Conservation (phyloP, 92 coral and sea anemone genomes). For the Actinernus sp. region DNA sequence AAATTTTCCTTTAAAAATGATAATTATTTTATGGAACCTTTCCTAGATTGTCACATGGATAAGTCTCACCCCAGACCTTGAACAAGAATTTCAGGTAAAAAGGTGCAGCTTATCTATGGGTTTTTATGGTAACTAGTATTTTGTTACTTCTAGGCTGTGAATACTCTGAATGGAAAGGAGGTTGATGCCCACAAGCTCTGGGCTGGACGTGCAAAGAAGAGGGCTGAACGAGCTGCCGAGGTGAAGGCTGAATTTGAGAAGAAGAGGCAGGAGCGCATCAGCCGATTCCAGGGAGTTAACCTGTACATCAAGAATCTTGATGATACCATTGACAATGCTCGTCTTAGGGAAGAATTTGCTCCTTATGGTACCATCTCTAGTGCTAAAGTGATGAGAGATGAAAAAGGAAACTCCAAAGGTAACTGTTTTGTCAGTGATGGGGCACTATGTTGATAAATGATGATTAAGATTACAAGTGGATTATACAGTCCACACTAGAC, state of each 20-base stretch:
- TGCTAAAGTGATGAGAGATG: conserved; percentile 97
- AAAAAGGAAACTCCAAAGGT: conserved; percentile 95
- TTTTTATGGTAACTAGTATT: too few relatives aligned
- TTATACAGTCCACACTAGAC: too few relatives aligned
- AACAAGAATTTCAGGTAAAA: too few relatives aligned
- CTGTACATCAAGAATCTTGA: conserved; percentile 96
- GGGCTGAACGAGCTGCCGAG: conserved; percentile 90
- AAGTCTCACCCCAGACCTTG: too few relatives aligned
- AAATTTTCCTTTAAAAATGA: too few relatives aligned
- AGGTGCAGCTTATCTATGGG: too few relatives aligned
- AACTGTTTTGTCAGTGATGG: too few relatives aligned
- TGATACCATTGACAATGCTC: conserved; percentile 91
- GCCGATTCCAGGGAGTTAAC: conserved; percentile 97
- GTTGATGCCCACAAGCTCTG: conserved; percentile 74
- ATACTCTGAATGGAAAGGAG: conserved; percentile 74
- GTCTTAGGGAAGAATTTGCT: conserved; percentile 91
- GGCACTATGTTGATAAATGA: too few relatives aligned
- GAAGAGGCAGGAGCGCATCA: conserved; percentile 87
- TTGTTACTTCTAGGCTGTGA: conserved; percentile 94
- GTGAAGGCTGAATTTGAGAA: conserved; percentile 90
- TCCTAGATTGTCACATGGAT: too few relatives aligned
- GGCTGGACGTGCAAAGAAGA: conserved; percentile 95
- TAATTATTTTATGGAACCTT: too few relatives aligned
- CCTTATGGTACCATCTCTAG: conserved; percentile 96
- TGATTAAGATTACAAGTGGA: too few relatives aligned